Base-by-base conservation (phyloP, 2,113 vertebrate species). In the Prinia subflava region DNA sequence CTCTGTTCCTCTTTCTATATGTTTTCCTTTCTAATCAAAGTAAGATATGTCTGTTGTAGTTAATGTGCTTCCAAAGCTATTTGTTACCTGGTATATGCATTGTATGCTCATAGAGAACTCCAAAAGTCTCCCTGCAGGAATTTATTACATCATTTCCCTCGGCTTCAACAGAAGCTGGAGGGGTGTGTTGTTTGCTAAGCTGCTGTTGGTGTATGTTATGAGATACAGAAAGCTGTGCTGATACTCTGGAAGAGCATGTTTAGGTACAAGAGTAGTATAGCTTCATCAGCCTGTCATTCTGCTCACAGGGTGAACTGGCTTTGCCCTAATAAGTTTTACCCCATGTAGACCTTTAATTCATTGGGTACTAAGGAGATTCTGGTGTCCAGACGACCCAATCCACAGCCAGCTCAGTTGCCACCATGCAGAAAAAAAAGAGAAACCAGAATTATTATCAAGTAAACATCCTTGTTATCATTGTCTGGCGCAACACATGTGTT, bases 401-500 rank as follows among this genome's bases (percentile, higher is more conserved):
- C 42, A 46, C 28, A 87, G 13, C 23, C 50, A 77, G 4, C 14
- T 65, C 46, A 49, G 15, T 2, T 53, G 35, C 28, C 56, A 41
- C 27, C 7, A 15, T 6, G 37, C 41, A 70, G 14, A 3, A 39
- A 11, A 64, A 60, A 60, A 7, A 68, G 11, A 68, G 11, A 50
- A 31, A 19, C 1, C 46, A 62, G 53, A 80, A 33, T 39, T 74
- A 11, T 46, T 74, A 70, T 22, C 13, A 78, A 57, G 19, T 31
- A 68, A 64, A 14, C 3, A 42, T 33, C 14, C 13, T 73, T 47
- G 35, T 52, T 60, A 76, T 1, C 17, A 37, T 20, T 49, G 33
- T 9, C 49, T 76, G 4, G 13, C 60, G 7, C 17, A 73, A 52
- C 6, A 4, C 21, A 28, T 0, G 0, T 81, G 4, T 52, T 82